A percentile compares a stretch with the other conserved stretches of the same genome.
Evolutionary conservation across 2,113 vertebrate species (phyloP).

Genomic region (Shinisaurus crocodilurus): DNA sequence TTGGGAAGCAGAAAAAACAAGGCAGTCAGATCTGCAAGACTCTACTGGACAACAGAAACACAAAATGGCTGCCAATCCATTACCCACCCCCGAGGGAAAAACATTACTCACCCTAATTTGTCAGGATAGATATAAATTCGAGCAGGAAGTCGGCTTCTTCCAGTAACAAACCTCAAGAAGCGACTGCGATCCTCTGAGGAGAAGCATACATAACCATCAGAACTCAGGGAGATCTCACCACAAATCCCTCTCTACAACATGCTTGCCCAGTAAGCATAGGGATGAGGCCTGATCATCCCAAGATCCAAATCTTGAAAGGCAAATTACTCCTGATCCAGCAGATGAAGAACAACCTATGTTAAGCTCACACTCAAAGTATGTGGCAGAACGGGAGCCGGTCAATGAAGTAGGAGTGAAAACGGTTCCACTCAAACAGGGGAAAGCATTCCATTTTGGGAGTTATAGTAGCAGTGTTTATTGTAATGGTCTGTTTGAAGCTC

Average conservation of each 20-base stretch:
- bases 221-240: not conserved
- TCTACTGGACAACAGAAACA: not conserved
- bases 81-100: not conserved
- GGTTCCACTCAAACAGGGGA: not conserved
- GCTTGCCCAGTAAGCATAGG: not conserved
- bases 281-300: not conserved
- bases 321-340: not conserved
- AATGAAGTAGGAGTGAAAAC: not conserved
- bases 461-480: not conserved
- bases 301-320: not conserved
- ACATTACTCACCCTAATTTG: slow-evolving; percentile 88
- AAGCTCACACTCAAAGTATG: not conserved
- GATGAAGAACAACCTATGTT: not conserved
- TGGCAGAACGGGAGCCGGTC: not conserved
- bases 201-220: slow-evolving; percentile 36
- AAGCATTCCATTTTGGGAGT: not conserved
- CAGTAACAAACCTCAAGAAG: slow-evolving; percentile 96
- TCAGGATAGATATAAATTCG: slow-evolving; percentile 96
- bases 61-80: not conserved
- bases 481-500: not conserved
- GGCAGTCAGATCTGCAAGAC: slow-evolving; percentile 20
- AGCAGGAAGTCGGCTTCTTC: slow-evolving; percentile 95
- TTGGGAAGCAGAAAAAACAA: slow-evolving; percentile 63
- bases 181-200: slow-evolving; percentile 95
- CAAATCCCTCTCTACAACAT: not conserved